phyloP scores from a whole-genome alignment of 1,140 invertebrate genomes.

The Streblospio benedicti region DNA sequence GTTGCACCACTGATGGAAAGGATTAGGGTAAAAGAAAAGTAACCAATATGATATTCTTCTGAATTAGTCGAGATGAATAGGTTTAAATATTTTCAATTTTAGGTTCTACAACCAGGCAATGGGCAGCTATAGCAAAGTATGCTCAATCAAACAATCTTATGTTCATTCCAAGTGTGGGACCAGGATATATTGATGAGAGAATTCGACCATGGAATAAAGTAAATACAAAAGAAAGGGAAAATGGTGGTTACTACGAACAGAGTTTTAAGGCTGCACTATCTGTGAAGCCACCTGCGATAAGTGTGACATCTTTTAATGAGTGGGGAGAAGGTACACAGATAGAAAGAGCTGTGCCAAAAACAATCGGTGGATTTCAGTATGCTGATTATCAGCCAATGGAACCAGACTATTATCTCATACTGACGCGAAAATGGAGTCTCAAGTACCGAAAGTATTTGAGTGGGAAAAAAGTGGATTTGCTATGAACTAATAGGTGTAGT shows the following conservation, averaged over 20 bases:
- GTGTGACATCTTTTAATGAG: conserved; percentile 52
- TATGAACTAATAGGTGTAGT: too few species aligned
- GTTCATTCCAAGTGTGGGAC: conserved; percentile 50
- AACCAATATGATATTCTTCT: too few species aligned
- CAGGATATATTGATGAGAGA: conserved; percentile 50
- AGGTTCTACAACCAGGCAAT: conserved; percentile 46
- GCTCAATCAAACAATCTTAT: conserved; percentile 37
- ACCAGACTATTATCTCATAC: conserved; percentile 39
- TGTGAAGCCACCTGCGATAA: conserved; percentile 36
- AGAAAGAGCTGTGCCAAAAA: conserved; percentile 45
- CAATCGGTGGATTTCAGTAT: conserved; percentile 33
- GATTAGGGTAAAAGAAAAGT: too few species aligned
- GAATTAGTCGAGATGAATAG: too few species aligned
- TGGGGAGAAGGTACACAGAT: conserved; percentile 55
- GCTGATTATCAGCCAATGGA: conserved; percentile 33
- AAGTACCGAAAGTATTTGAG: neutral
- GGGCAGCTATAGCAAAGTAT: conserved; percentile 40
- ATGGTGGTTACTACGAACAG: conserved; percentile 47
- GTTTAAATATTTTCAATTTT: too few species aligned
- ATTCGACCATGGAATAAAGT: conserved; percentile 49
- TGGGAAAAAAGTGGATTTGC: too few species aligned
- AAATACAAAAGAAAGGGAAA: conserved; percentile 40
- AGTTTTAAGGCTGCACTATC: conserved; percentile 42
- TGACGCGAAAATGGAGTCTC: conserved; percentile 26
- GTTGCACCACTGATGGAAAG: too few species aligned